Base-by-base conservation (phyloP, 2,888 invertebrate genomes). In the Eurytoma californica region DNA sequence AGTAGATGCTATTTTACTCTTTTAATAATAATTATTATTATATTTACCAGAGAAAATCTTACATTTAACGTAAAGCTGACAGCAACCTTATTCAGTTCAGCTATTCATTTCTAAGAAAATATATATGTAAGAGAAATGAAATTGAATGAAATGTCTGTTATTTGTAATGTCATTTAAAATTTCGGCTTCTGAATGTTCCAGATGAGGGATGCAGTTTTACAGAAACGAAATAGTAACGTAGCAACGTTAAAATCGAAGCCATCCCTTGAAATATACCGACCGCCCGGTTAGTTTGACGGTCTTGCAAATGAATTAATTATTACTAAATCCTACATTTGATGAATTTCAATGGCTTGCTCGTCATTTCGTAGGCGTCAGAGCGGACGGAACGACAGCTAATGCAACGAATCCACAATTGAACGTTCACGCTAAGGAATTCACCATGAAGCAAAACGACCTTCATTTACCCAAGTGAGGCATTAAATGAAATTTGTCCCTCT, bases 401-500 rank as follows among this genome's bases (percentile, higher is more conserved):
- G 81, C 77, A 69, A 80, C 83, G 76, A 94, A 94, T 86, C 89
- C 90, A 89, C 94, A 94, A 91, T 92, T 97, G 85, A 97, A 97
- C 91, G 96, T 96, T 83, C 95, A 96, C 91, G 97, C 97, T 80
- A 96, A 96, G 92, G 97, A 97, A 92, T 97, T 97, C 92, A 95
- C 95, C 86, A 95, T 96, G 95, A 94, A 93, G 89, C 93, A 93
- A 91, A 93, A 89, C 85, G 90, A 90, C 74, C 85, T 88, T 77
- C 88, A 89, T 83, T 85, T 88, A 79, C 88, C 90, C 77, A 90
- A 90, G 91, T 91, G 86, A 85, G 67, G 3, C 49, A n/a, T 39
- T 39, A 9, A 30, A 3, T 30, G 24, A 24, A 1, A 24, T 24
- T 24, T 24, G 24, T 24, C 24, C 1, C 24, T 24, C 1, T 24